Base-by-base conservation (phyloP, 2,113 vertebrate species). In the Cyphomyrus discorhynchus region DNA sequence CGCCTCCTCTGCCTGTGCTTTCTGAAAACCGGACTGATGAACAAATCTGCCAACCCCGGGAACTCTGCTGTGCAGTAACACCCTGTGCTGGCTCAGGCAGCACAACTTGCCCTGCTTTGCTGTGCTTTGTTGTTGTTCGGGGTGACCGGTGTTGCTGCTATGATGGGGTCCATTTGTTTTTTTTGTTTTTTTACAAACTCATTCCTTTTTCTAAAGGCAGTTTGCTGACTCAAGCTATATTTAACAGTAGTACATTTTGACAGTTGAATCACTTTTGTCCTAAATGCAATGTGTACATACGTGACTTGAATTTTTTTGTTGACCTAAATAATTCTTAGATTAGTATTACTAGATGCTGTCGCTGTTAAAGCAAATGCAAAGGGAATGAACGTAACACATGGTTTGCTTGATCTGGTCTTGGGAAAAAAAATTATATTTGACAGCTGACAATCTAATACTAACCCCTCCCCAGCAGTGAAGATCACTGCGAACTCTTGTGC, bases 401-500 rank as follows among this genome's bases (percentile, higher is more conserved):
- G 31, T 27, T 88, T 53, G 19, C 35, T 89, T 39, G 49, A 31
- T 82, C 46, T 83, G 47, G 35, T 89, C 82, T 24, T 52, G 66
- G 66, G 47, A 21, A 53, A 56, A 13, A 4, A 42, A 84, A 31
- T 50, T n/a, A 50, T 88, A 84, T 91, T 91, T 90, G 92, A 93
- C 91, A 90, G 94, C 91, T 94, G 95, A 96, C 95, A 96, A 96
- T 96, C 95, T 95, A 93, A 94, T 91, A 50, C 77, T 91, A 89
- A 90, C 91, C 42, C 46, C 82, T n/a, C 27, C 58, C 21, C 39
- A 13, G 50, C 45, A 58, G n/a, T 27, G 58, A 27, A 70, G 17
- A 45, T 39, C n/a, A 2, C 45, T 70, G 62, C 13, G 0, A 31
- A 24, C n/a, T 27, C 11, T 89, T 84, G 66, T 77, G 50, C 24